Evolutionary conservation across 2,113 vertebrate species (phyloP).

Genomic region (Nycticorax nycticorax): DNA sequence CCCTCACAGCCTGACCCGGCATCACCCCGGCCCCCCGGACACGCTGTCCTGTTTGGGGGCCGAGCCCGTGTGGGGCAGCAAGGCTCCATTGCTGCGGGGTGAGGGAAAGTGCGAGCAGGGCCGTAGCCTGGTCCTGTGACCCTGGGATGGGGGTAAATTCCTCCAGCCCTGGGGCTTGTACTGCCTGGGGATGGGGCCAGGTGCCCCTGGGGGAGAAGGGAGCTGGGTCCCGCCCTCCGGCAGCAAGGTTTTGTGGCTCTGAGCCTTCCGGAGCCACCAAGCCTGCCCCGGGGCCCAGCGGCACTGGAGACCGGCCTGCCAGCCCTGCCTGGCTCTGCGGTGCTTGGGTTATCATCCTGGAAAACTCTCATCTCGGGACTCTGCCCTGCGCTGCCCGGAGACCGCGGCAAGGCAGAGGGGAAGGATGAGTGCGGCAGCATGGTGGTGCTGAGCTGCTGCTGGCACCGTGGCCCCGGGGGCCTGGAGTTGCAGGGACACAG

Average conservation of each 20-base stretch:
- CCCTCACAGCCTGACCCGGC: neutral
- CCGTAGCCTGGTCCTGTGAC: neutral
- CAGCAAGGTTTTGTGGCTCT: neutral
- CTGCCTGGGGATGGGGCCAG: neutral
- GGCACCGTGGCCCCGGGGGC: fast-evolving
- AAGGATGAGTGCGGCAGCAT: neutral
- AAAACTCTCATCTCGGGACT: neutral
- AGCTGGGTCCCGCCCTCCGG: neutral
- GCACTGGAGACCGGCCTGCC: neutral
- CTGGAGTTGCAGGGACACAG: neutral
- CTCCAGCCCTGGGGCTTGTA: neutral
- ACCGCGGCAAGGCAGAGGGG: neutral
- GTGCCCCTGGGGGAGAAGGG: neutral
- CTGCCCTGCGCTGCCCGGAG: neutral
- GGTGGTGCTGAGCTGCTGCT: neutral
- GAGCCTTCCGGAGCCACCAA: neutral
- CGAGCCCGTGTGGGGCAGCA: neutral
- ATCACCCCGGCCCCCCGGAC: fast-evolving
- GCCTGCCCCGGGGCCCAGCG: fast-evolving
- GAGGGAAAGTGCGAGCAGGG: fast-evolving
- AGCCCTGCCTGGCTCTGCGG: neutral
- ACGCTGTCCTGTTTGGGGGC: neutral
- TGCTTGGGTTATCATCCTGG: neutral
- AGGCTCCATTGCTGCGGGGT: fast-evolving
- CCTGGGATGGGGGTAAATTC: neutral